phyloP scores from a whole-genome alignment of 2,113 vertebrate genomes.

The Crypturellus undulatus region DNA sequence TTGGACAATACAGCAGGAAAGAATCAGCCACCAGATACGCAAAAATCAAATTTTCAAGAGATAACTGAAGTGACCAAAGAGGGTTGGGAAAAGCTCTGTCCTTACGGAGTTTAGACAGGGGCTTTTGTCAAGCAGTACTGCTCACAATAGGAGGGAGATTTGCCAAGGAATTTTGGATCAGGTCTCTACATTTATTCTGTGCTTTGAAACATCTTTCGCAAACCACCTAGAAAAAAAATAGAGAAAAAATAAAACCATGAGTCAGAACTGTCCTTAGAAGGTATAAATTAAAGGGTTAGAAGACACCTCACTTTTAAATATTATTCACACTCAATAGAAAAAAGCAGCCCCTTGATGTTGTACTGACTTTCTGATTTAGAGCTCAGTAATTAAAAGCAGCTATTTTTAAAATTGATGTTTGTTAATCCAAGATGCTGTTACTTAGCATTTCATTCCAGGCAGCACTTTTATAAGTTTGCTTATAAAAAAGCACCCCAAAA shows the following conservation, averaged over 20 bases:
- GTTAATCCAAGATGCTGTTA: constrained; percentile 65
- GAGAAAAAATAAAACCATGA: constrained; percentile 34
- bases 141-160: constrained; percentile 37
- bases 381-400: constrained; percentile 72
- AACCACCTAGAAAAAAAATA: background rate
- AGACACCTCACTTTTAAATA: constrained; percentile 55
- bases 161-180: constrained; percentile 48
- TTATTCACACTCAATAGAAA: constrained; percentile 57
- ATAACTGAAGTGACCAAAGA: background rate
- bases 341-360: constrained; percentile 48
- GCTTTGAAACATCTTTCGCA: constrained; percentile 49
- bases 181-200: constrained; percentile 1
- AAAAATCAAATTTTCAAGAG: background rate
- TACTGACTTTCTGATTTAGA: constrained; percentile 67
- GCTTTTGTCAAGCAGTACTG: background rate
- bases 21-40: background rate
- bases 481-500: constrained; percentile 52
- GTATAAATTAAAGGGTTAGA: constrained; percentile 72
- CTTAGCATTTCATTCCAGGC: constrained; percentile 55
- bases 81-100: background rate
- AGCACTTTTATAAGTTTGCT: constrained; percentile 45
- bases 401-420: constrained; percentile 76
- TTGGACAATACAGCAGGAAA: background rate
- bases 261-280: constrained; percentile 40
- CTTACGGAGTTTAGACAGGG: background rate